Base-by-base conservation (phyloP, 2,888 invertebrate genomes). In the Melinopterus prodromus region DNA sequence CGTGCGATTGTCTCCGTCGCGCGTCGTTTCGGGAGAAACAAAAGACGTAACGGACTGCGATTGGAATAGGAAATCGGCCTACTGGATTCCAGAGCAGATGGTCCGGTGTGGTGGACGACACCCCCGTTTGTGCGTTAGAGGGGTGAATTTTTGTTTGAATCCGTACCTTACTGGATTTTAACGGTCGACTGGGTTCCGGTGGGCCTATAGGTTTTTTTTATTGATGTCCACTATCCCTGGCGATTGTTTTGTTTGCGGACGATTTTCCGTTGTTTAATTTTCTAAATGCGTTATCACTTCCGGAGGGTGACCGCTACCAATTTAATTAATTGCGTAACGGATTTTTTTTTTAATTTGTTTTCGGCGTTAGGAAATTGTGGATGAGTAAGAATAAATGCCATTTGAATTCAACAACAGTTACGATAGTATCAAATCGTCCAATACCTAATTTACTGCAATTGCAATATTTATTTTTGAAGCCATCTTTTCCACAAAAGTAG, bases 51-150 rank as follows among this genome's bases (percentile, higher is more conserved):
- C 75, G 76, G 76, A 75, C 26, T 74, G 15, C 36, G 74, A 74
- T 74, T 74, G 36, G 74, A 74, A 74, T 35, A 37, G 74, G 35
- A 37, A 74, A 74, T 74, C 74, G 74, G n/a, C 36, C 37, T 74
- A 71, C 74, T 79, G 79, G 81, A 81, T 81, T 81, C 81, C 81
- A 77, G 70, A 75, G 78, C 81, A 81, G 81, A 80, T 81, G 81
- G 79, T 71, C 72, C 37, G 79, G 77, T 79, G 77, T 79, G 79
- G 78, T 71, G 79, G 70, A 78, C 15, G 69, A 75, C 69, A 53
- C 69, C 36, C 53, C 53, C 53, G 53, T 53, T 53, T 53, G 26
- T 26, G 26, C 69, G 36, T 69, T 26, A 15, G 71, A 75, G 79
- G 76, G 75, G 75, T 69, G 76, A 15, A 70, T 79, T 79, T 76